phyloP scores from a whole-genome alignment of 1,140 invertebrate genomes.

The Myzus persicae region DNA sequence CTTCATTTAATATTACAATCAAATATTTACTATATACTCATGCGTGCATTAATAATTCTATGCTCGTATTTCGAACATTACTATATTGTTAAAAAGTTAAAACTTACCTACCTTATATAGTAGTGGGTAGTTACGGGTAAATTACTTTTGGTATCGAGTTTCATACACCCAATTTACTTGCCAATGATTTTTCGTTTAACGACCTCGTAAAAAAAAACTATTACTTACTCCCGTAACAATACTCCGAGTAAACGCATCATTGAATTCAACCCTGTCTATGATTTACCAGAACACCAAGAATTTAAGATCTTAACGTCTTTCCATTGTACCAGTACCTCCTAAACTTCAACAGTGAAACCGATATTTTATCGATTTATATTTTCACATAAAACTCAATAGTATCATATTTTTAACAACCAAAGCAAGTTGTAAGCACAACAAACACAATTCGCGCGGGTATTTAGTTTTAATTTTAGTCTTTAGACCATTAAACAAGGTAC shows the following conservation, averaged over 20 bases:
- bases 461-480: conserved; percentile 11
- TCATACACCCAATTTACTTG: conserved; percentile 3
- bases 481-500: background rate
- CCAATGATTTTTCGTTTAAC: conserved; percentile 30
- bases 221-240: background rate
- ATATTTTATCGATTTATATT: conserved; percentile 32
- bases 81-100: background rate
- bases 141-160: conserved; percentile 17
- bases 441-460: background rate
- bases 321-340: background rate
- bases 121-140: background rate
- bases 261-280: background rate
- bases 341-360: background rate
- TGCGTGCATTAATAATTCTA: background rate
- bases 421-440: background rate
- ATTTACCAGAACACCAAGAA: conserved; percentile 28
- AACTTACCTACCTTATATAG: background rate
- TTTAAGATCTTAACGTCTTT: background rate
- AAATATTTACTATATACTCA: background rate
- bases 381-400: background rate
- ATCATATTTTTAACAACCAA: background rate
- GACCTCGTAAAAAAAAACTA: conserved; percentile 32
- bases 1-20: background rate
- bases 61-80: background rate
- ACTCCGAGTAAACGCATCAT: conserved; percentile 7